A percentile compares a stretch with the other conserved stretches of the same genome.
phyloP scores from a whole-genome alignment of 1,140 invertebrate species.

The Brachionus asplanchnoidis region DNA sequence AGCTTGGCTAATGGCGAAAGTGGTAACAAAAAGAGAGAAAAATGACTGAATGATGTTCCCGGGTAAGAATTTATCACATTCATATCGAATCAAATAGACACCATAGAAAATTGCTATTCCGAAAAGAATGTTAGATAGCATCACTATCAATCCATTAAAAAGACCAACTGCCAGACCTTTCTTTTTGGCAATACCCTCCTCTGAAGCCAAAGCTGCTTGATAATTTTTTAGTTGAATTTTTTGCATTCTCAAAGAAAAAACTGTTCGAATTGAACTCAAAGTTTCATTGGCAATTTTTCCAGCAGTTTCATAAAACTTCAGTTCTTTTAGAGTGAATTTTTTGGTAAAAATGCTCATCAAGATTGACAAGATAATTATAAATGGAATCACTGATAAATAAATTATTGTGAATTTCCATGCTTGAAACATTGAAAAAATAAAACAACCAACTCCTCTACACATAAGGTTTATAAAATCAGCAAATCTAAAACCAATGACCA shows the following conservation, averaged over 20 bases:
- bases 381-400: not conserved
- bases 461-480: constrained; percentile 36
- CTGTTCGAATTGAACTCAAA: constrained; percentile 19
- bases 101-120: not conserved
- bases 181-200: not conserved
- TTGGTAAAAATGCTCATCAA: too few species aligned
- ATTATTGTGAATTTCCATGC: constrained; percentile 25
- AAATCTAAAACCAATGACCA: not conserved
- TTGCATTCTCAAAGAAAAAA: constrained; percentile 42
- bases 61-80: constrained; percentile 45
- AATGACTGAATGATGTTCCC: constrained; percentile 42
- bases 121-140: not conserved
- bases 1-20: constrained; percentile 76
- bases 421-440: not conserved
- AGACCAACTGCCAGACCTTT: not conserved
- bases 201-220: not conserved
- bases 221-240: constrained; percentile 52
- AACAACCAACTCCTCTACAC: not conserved
- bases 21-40: constrained; percentile 69
- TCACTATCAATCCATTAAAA: not conserved
- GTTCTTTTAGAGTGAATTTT: not conserved
- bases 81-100: constrained; percentile 42
- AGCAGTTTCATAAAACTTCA: not conserved
- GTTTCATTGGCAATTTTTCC: constrained; percentile 6
- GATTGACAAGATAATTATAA: not conserved